Conservation (phyloP, 1,140 invertebrate genomes). For the Diorhabda elongata region DNA sequence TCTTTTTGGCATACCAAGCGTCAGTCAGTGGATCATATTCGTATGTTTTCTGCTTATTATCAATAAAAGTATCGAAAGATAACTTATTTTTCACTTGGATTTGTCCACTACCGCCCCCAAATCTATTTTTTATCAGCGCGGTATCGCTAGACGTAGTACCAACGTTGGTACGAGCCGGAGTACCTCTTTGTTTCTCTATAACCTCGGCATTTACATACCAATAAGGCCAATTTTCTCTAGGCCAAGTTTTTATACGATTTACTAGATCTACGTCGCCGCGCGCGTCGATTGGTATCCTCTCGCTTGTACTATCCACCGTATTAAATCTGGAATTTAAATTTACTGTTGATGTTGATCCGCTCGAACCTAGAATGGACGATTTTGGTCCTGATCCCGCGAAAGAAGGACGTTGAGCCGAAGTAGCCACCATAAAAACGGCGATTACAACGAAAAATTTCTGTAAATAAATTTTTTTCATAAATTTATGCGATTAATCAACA, state of each 20-base stretch:
- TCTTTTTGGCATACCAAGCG: background rate
- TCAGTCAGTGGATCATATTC: background rate
- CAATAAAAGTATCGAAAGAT: background rate
- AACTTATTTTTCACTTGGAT: background rate
- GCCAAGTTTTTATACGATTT: slow-evolving; percentile 51
- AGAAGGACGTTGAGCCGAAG: slow-evolving; percentile 9
- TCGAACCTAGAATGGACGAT: too few relatives aligned
- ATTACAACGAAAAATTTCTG: background rate
- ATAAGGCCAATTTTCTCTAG: slow-evolving; percentile 54
- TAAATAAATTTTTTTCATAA: background rate
- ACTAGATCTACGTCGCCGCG: slow-evolving; percentile 49
- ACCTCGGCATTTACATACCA: slow-evolving; percentile 55
- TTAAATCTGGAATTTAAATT: slow-evolving; percentile 17
- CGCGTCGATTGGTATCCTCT: slow-evolving; percentile 44
- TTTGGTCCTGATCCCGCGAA: slow-evolving; percentile 3
- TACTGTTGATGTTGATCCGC: too few relatives aligned
- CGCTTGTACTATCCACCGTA: slow-evolving; percentile 5
- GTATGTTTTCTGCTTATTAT: slow-evolving; percentile 5
- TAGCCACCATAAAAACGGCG: background rate
- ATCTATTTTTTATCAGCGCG: background rate
- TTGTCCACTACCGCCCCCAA: background rate
- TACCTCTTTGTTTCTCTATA: slow-evolving; percentile 43
- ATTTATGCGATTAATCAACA: too few relatives aligned
- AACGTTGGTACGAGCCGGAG: slow-evolving; percentile 5
- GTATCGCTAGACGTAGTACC: background rate